phyloP scores from a whole-genome alignment of 2,797 vertebrate genomes.

The Cuniculus paca region DNA sequence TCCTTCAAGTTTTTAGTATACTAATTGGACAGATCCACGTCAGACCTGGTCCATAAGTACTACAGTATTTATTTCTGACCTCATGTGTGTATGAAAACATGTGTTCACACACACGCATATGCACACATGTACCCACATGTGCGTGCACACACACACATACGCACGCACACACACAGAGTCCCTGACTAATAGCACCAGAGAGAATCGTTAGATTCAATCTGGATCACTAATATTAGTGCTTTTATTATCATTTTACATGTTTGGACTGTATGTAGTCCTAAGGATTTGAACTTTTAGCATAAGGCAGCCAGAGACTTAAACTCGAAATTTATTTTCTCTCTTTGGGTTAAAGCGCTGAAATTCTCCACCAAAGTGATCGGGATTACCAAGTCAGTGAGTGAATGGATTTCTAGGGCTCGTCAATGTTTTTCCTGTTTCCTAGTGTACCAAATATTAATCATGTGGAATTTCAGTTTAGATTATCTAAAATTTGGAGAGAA shows the following conservation, averaged over 20 bases:
- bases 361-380: neutral
- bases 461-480: constrained; percentile 7
- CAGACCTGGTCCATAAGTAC: neutral
- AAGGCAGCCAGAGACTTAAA: neutral
- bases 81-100: neutral
- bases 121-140: too few relatives aligned
- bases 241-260: constrained; percentile 2
- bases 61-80: neutral
- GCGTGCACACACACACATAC: neutral
- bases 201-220: neutral
- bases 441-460: neutral
- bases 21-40: neutral
- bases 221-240: neutral
- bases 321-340: neutral
- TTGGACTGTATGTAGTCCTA: neutral
- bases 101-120: accelerated
- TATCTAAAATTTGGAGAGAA: neutral
- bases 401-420: neutral
- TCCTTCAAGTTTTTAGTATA: neutral
- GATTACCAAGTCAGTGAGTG: neutral
- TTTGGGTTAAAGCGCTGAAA: neutral
- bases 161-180: neutral
- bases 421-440: neutral
- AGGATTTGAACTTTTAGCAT: neutral
- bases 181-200: neutral